A percentile compares a stretch with the other conserved stretches of the same genome.
Evolutionary conservation across 1,140 invertebrate genomes (phyloP).

Genomic region (Panagrolaimus sp.): DNA sequence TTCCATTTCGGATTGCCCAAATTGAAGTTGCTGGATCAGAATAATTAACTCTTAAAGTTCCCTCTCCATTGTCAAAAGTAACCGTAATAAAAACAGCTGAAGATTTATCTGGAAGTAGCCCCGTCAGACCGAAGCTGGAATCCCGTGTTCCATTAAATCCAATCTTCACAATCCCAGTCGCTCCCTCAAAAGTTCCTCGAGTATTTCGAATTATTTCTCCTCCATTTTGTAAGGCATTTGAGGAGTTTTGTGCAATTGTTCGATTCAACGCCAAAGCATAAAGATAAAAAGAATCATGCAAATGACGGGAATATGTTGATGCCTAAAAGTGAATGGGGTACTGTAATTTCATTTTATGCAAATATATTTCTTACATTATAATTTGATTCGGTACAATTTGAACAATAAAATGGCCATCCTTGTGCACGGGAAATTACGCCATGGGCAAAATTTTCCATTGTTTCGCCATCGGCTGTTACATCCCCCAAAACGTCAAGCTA

Average conservation of each 20-base stretch:
- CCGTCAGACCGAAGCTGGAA: not conserved
- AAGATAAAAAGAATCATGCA: constrained; percentile 21
- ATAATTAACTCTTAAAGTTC: not conserved
- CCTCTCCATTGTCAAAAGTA: not conserved
- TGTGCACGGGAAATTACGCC: constrained; percentile 27
- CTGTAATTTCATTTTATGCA: not conserved
- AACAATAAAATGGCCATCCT: constrained; percentile 44
- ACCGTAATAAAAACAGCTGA: not conserved
- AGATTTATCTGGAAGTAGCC: not conserved
- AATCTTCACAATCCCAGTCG: not conserved
- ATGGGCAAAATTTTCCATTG: constrained; percentile 18
- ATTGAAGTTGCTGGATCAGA: not conserved
- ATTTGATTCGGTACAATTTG: constrained; percentile 21
- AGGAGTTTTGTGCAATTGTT: not conserved
- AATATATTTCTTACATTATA: constrained; percentile 2
- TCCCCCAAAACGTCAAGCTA: constrained; percentile 22
- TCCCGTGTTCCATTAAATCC: not conserved
- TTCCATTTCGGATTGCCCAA: constrained; percentile 3
- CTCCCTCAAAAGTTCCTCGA: not conserved
- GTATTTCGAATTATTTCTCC: not conserved
- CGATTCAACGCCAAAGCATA: constrained; percentile 33
- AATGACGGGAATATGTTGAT: not conserved
- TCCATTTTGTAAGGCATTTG: not conserved
- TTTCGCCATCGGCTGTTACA: constrained; percentile 17
- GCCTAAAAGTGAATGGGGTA: not conserved